A percentile compares a stretch with the other conserved stretches of the same genome.
Evolutionary conservation across 2,113 vertebrate species (phyloP).

Genomic region (Rhipidura dahli): DNA sequence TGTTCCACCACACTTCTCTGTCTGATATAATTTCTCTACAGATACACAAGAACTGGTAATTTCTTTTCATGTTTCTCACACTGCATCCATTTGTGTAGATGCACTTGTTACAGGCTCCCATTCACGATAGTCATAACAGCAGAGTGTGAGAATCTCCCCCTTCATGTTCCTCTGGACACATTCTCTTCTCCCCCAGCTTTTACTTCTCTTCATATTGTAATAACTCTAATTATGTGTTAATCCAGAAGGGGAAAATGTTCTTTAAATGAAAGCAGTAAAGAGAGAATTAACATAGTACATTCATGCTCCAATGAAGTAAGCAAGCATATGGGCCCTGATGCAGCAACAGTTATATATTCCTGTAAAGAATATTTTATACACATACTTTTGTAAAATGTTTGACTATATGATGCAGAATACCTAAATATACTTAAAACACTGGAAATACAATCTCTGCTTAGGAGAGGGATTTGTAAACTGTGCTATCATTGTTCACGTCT

Average conservation of each 20-base stretch:
- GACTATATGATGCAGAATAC: neutral
- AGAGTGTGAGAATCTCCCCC: neutral
- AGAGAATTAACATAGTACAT: neutral
- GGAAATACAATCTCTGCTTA: neutral
- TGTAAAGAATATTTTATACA: neutral
- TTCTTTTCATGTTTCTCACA: neutral
- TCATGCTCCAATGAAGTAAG: neutral
- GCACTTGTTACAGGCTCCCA: neutral
- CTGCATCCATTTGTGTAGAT: neutral
- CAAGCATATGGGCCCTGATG: neutral
- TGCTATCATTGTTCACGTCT: neutral
- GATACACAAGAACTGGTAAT: neutral
- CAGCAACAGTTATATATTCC: neutral
- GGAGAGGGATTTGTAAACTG: neutral
- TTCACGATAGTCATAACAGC: neutral
- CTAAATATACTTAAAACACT: neutral
- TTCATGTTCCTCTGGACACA: neutral
- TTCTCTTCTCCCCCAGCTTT: neutral
- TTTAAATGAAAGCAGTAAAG: neutral
- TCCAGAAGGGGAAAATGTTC: neutral
- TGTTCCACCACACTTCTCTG: neutral
- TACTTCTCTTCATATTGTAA: neutral
- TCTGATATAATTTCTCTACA: neutral
- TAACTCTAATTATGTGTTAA: neutral
- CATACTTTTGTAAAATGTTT: neutral